phyloP scores from a whole-genome alignment of 53 echinoderm and acorn worm species.

The Holothuria scabra region DNA sequence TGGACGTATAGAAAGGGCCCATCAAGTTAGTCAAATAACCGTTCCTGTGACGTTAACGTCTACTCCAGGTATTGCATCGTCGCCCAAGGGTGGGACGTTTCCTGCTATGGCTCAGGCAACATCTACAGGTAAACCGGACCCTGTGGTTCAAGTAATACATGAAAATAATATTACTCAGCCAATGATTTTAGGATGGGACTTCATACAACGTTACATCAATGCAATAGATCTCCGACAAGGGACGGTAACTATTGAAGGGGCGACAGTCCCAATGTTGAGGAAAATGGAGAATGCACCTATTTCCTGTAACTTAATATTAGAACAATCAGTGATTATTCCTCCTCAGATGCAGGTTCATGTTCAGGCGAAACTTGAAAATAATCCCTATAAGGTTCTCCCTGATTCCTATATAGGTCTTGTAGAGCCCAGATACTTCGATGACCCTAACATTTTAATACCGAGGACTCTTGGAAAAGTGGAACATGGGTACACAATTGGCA shows the following conservation, averaged over 20 bases:
- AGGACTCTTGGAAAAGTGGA: background rate
- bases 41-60: no score
- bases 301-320: background rate
- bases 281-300: background rate
- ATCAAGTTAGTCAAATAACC: background rate
- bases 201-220: background rate
- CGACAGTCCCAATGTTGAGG: background rate
- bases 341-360: background rate
- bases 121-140: background rate
- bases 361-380: background rate
- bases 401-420: conserved; percentile 1
- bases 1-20: conserved; percentile 51
- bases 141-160: background rate
- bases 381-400: background rate
- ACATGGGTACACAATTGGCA: background rate
- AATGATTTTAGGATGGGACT: conserved; percentile 33
- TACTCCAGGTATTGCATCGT: background rate
- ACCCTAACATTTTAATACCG: conserved; percentile 10
- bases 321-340: background rate
- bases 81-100: background rate
- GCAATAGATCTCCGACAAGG: background rate
- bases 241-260: background rate
- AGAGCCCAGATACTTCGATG: background rate
- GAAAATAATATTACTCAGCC: conserved; percentile 17
- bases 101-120: background rate